A percentile compares a stretch with the other conserved stretches of the same genome.
These are phyloP conservation scores for Phania funesta DNA, from an alignment of 2,888 invertebrate species.

Conservation along the genomic window DNA sequence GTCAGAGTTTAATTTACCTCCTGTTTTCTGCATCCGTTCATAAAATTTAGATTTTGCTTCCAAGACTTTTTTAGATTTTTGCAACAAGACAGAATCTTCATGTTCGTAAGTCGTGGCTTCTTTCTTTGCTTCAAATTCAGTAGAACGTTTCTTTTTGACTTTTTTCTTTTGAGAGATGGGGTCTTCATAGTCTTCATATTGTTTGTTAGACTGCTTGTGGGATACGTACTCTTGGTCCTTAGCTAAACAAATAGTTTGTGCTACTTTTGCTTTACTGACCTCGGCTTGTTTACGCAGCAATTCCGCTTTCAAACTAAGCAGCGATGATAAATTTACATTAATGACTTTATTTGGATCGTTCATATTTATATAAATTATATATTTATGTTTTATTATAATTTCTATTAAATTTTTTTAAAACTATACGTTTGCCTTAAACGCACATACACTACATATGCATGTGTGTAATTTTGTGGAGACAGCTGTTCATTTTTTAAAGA, in stretches of 20 bases:
- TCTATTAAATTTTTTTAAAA: too few species aligned
- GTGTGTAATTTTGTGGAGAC: neutral
- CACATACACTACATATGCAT: neutral
- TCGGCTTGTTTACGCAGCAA: constrained; percentile 92
- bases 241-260: constrained; percentile 81
- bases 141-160: constrained; percentile 65
- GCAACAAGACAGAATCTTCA: constrained; percentile 76
- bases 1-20: constrained; percentile 78
- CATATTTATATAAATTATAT: constrained; percentile 71
- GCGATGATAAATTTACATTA: constrained; percentile 80
- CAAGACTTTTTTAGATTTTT: constrained; percentile 80
- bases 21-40: constrained; percentile 79
- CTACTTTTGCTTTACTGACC: constrained; percentile 84
- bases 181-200: constrained; percentile 2
- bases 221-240: constrained; percentile 80
- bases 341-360: constrained; percentile 80
- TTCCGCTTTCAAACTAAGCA: constrained; percentile 94
- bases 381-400: too few species aligned
- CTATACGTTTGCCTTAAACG: too few species aligned
- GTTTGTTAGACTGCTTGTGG: constrained; percentile 69
- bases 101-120: constrained; percentile 74
- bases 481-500: neutral
- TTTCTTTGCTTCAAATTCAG: constrained; percentile 73
- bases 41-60: constrained; percentile 80
- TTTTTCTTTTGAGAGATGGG: constrained; percentile 26